A percentile compares a stretch with the other conserved stretches of the same genome.
These are phyloP conservation scores for Danionella dracula DNA, from an alignment of 2,797 vertebrate species.

Conservation along the genomic window DNA sequence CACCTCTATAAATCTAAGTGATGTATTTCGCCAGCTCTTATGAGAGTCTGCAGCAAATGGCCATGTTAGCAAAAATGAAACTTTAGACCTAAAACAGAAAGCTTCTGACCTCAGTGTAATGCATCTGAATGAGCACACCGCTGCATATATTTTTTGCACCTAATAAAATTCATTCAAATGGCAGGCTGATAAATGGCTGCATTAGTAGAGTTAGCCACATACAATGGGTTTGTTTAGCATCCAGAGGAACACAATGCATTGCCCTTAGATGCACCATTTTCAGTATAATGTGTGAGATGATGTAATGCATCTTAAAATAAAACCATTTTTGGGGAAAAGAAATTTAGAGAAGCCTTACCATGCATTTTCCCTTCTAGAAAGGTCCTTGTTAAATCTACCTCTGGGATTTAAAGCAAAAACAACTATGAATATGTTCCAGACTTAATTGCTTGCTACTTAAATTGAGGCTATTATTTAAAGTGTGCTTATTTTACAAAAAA, in stretches of 20 bases:
- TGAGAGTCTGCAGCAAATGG: neutral
- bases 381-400: no score
- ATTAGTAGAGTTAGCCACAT: slow-evolving; percentile 20
- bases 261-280: neutral
- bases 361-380: no score
- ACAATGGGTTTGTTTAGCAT: slow-evolving; percentile 21
- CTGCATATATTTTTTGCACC: slow-evolving; percentile 23
- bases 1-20: slow-evolving; percentile 37
- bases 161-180: slow-evolving; percentile 18
- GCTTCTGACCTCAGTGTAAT: neutral
- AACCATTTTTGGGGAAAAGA: no score
- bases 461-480: no score
- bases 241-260: slow-evolving; percentile 1
- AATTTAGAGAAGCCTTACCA: no score
- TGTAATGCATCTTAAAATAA: no score
- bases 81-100: slow-evolving; percentile 18
- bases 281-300: no score
- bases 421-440: no score
- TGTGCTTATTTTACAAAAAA: no score
- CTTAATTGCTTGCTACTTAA: no score
- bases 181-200: slow-evolving; percentile 18
- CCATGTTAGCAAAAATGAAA: slow-evolving; percentile 35
- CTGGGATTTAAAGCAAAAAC: no score
- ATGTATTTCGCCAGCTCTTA: slow-evolving; percentile 27
- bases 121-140: neutral